phyloP scores from a whole-genome alignment of 2,888 invertebrate genomes.

The Phortica okadai region DNA sequence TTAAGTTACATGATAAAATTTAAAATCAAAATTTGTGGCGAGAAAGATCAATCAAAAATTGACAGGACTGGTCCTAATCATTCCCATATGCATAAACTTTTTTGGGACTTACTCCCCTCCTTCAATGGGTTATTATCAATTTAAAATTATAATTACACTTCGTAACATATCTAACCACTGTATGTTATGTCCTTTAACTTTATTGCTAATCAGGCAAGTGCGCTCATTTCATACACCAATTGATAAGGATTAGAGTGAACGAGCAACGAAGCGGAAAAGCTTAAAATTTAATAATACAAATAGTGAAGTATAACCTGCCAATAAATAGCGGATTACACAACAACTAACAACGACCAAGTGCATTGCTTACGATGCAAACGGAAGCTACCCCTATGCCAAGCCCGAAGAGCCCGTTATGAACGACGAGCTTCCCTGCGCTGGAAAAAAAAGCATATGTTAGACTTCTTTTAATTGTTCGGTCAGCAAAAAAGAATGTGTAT shows the following conservation, averaged over 20 bases:
- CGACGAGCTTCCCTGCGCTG: conserved; percentile 34
- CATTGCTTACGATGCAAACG: not conserved
- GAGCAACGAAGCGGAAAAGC: conserved; percentile 56
- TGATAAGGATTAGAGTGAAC: conserved; percentile 60
- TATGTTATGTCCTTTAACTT: not conserved
- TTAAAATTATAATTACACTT: conserved; percentile 3
- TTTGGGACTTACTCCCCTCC: not conserved
- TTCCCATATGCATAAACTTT: no score
- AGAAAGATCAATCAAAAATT: no score
- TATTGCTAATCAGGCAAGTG: conserved; percentile 14
- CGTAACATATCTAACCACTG: not conserved
- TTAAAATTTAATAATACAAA: conserved; percentile 61
- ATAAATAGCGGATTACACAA: conserved; percentile 43
- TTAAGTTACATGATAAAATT: no score
- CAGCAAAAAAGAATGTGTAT: conserved; percentile 30
- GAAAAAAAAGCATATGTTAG: conserved; percentile 67
- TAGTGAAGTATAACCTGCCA: conserved; percentile 46
- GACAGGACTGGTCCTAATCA: no score
- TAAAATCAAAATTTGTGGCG: no score
- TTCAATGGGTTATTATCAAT: not conserved
- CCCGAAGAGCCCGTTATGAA: not conserved
- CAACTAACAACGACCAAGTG: not conserved
- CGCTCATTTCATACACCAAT: conserved; percentile 55
- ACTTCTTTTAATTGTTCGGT: conserved; percentile 70
- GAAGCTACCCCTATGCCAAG: not conserved